Base-by-base conservation (phyloP, 2,888 invertebrate species). In the Flexamia atlantica region DNA sequence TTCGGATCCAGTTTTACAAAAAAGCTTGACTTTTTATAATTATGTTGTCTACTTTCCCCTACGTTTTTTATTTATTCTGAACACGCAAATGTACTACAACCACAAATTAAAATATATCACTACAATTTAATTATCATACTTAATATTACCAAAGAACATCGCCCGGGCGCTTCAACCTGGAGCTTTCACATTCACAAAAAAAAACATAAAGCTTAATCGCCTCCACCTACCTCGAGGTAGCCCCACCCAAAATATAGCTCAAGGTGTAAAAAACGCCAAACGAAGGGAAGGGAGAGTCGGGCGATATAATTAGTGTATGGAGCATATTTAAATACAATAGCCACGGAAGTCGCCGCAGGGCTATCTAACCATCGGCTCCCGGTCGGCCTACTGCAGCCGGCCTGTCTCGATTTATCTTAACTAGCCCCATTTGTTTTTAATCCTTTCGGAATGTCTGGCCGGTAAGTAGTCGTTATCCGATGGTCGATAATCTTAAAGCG, bases 321-420 rank as follows among this genome's bases (percentile, higher is more conserved):
- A 32, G 40, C 81, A 23, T 82, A 82, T 82, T 82, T 82, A 82
- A 82, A 82, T 82, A 82, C 82, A 82, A 82, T 82, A 82, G 82
- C 10, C 50, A 82, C 70, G 70, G 82, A 82, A 72, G 82, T 82
- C 14, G 72, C 50, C 53, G 46, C 20, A 20, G 50, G 82, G 14
- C 82, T 50, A 72, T 82, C 82, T 23, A 23, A 2, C 23, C 28
- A 42, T 76, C 76, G 46, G 42, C 36, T 20, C 46, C 46, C 30
- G 64, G 30, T 30, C 1, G 20, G 72, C 72, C 42, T 72, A 64
- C 64, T 28, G 64, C 64, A 25, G 64, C 23, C 20, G 23, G 46
- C 46, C 68, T 30, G 30, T 10, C 28, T n/a, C 23, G 72, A 72
- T 40, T 72, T 72, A 72, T 72, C 72, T 72, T 72, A 72, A 72